Base-by-base conservation (phyloP, 2,888 invertebrate species). In the Nezara viridula region DNA sequence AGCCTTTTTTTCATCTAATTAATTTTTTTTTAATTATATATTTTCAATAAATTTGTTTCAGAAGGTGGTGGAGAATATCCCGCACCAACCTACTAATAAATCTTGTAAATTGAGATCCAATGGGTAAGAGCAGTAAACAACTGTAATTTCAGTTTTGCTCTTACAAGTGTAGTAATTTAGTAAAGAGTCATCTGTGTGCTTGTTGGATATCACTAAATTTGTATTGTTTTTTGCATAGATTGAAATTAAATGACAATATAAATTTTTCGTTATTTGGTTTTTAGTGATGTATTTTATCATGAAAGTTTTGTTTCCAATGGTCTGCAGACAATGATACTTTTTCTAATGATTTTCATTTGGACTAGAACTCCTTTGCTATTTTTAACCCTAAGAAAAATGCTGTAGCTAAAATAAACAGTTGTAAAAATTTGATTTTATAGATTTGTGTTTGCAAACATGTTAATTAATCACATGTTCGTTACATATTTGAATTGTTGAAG, bases 11-110 rank as follows among this genome's bases (percentile, higher is more conserved):
- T n/a, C n/a, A n/a, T n/a, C n/a, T n/a, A n/a, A n/a, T n/a, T n/a
- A n/a, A n/a, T 27, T 14, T 60, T 1, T 2, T 27, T 27, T 60
- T 27, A 60, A n/a, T 40, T 77, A 40, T 24, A 19, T 77, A 10
- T 12, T 81, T 44, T n/a, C 44, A 40, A 73, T 73, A 73, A 24
- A 24, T 81, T 47, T 81, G 81, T 89, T 89, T 24, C 90, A 90
- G 90, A 90, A 89, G 90, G 90, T 49, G 90, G 90, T 73, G 90
- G 90, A 50, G 90, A 90, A 88, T 90, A 90, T 86, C 90, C 90
- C 32, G 90, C 90, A 86, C 90, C 90, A 77, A 90, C 90, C 21
- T 90, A 90, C 86, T 90, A n/a, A n/a, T n/a, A 90, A 90, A 81
- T 21, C 12, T 24, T 81, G 44, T 81, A 85, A 88, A 88, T 32